phyloP scores from a whole-genome alignment of 2,797 vertebrate species.

The Uromys caudimaculatus region DNA sequence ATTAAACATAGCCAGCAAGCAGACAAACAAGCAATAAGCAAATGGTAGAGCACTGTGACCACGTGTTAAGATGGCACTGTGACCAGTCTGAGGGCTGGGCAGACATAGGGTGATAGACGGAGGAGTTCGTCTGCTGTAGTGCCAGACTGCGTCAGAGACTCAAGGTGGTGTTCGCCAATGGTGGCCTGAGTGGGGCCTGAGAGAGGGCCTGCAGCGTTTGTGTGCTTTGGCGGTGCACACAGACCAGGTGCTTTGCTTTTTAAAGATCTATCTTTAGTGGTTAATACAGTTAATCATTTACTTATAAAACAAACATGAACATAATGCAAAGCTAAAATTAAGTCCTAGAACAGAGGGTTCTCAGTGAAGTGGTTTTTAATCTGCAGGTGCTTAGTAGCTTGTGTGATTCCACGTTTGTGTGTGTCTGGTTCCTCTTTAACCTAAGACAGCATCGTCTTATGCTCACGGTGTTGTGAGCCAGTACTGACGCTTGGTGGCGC shows the following conservation, averaged over 20 bases:
- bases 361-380: conserved; percentile 20
- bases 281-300: conserved; percentile 29
- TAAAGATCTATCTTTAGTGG: conserved; percentile 18
- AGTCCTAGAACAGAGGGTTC: neutral
- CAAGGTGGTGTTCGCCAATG: neutral
- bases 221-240: neutral
- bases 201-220: neutral
- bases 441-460: neutral
- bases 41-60: neutral
- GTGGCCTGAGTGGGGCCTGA: neutral
- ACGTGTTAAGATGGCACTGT: neutral
- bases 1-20: neutral
- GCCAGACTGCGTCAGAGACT: neutral
- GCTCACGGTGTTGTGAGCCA: neutral
- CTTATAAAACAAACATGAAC: conserved; percentile 12
- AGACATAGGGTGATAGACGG: neutral
- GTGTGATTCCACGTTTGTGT: neutral
- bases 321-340: neutral
- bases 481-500: neutral
- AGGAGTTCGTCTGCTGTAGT: neutral
- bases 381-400: neutral
- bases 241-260: neutral
- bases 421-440: neutral
- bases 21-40: neutral
- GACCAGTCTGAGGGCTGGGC: neutral